Evolutionary conservation across 2,888 invertebrate species (phyloP).

Genomic region (Pasiphila rectangulata): DNA sequence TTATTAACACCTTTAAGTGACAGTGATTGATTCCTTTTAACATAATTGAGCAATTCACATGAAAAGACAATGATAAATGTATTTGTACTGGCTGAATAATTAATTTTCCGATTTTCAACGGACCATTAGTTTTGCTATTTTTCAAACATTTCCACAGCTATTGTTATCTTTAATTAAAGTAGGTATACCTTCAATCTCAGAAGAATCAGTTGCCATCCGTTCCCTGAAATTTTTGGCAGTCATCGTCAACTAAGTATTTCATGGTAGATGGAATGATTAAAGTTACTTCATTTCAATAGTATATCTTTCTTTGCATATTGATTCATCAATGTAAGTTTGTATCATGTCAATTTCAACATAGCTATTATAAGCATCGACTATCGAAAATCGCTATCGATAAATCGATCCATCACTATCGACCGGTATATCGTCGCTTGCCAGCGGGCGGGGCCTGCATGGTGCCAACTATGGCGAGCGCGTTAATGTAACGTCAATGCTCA

Average conservation of each 20-base stretch:
- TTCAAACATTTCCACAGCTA: constrained; percentile 12
- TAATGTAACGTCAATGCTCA: constrained; percentile 69
- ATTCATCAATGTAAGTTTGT: too few species aligned
- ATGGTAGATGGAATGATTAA: too few species aligned
- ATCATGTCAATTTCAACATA: too few species aligned
- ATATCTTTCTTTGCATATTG: too few species aligned
- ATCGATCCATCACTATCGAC: constrained; percentile 59
- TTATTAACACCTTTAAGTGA: constrained; percentile 38
- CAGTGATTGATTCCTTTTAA: constrained; percentile 39
- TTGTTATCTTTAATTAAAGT: neutral
- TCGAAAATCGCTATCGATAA: constrained; percentile 48
- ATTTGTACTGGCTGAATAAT: constrained; percentile 12
- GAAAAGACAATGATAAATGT: constrained; percentile 29
- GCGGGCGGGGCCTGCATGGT: constrained; percentile 65
- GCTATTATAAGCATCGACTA: too few species aligned
- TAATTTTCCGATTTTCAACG: constrained; percentile 25
- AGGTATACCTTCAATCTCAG: neutral
- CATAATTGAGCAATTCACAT: constrained; percentile 31
- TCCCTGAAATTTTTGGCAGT: too few species aligned
- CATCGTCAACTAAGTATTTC: too few species aligned
- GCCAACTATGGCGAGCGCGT: constrained; percentile 79
- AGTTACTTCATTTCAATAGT: too few species aligned
- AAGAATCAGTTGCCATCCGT: neutral
- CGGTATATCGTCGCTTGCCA: constrained; percentile 57
- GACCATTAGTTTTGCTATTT: constrained; percentile 24